Evolutionary conservation across 2,113 vertebrate genomes (phyloP), one percentile per base, ranked within the genome.

Genomic region (Ciconia boyciana): DNA sequence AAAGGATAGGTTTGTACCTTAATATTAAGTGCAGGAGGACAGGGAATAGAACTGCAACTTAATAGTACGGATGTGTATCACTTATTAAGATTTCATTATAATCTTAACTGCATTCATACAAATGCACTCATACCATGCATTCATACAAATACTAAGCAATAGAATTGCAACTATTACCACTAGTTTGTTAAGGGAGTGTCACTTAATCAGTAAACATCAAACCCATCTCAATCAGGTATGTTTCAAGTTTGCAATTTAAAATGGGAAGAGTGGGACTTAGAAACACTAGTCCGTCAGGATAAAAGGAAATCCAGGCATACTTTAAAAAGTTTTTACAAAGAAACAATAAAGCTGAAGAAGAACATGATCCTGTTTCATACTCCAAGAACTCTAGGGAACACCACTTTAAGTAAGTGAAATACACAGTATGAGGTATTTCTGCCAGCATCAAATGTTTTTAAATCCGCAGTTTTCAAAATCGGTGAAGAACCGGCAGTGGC

Each of bases 391-490:
- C 19, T 2, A 29, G 5, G 2, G 22, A 69, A 21, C 13, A 72
- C 3, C 17, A 4, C 16, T 26, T 29, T 4, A 51, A 21, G 8
- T 3, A 20, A 32, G 31, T 1, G 6, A 71, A 79, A 62, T 11
- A 54, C 0, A 7, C 15, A 29, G 4, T 1, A 11, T 0, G 2
- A 29, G 8, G 7, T 31, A n/a, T 10, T 57, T 62, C 22, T 9
- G 36, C 4, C 64, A 22, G 41, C 13, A 36, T 0, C 16, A 13
- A 8, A 21, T 1, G 5, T 6, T 20, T 48, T 49, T 29, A 76
- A 80, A 58, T 4, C 11, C 2, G 1, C 52, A 18, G 34, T 36
- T 43, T 48, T 11, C 44, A 48, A 65, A 13, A 21, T 0, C 9
- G 1, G 24, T 10, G 18, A 34, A 51, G 3, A 17, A 21, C 28